Evolutionary conservation across 2,113 vertebrate species (phyloP).

Genomic region (Aspidoscelis tigris): DNA sequence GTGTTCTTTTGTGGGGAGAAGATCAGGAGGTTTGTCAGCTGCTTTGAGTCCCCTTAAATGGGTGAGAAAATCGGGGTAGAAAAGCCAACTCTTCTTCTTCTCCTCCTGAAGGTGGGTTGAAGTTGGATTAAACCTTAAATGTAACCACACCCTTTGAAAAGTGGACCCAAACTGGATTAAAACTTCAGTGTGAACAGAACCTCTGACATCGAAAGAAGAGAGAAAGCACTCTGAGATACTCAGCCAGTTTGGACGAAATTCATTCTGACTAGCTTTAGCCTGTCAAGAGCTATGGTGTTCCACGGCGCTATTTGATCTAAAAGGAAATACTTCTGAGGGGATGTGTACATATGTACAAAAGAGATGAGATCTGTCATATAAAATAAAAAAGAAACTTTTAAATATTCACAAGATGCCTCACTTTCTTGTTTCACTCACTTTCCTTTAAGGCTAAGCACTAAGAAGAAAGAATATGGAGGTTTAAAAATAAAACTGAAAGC

Average conservation of each 20-base stretch:
- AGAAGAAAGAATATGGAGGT: too few relatives aligned
- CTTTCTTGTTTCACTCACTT: constrained; percentile 45
- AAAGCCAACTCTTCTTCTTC: too few relatives aligned
- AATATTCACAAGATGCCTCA: constrained; percentile 44
- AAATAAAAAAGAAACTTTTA: constrained; percentile 39
- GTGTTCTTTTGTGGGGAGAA: too few relatives aligned
- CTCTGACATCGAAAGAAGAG: neutral
- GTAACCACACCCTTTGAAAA: too few relatives aligned
- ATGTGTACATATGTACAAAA: constrained; percentile 24
- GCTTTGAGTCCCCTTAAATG: too few relatives aligned
- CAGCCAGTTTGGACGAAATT: neutral
- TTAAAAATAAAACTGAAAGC: constrained; percentile 26
- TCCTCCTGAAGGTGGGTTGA: too few relatives aligned
- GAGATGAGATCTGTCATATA: constrained; percentile 34
- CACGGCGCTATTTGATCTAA: constrained; percentile 51
- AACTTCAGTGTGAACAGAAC: too few relatives aligned
- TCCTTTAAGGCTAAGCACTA: constrained; percentile 40
- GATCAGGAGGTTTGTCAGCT: too few relatives aligned
- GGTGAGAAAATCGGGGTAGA: too few relatives aligned
- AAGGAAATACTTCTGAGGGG: constrained; percentile 28
- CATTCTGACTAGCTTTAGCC: constrained; percentile 51
- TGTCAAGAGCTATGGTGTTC: constrained; percentile 47
- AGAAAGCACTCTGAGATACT: constrained; percentile 34
- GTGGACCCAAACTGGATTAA: too few relatives aligned
- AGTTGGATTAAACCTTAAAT: too few relatives aligned